Evolutionary conservation across 2,797 vertebrate genomes (phyloP), one percentile per base, ranked within the genome.

Genomic region (Lepilemur septentrionalis): DNA sequence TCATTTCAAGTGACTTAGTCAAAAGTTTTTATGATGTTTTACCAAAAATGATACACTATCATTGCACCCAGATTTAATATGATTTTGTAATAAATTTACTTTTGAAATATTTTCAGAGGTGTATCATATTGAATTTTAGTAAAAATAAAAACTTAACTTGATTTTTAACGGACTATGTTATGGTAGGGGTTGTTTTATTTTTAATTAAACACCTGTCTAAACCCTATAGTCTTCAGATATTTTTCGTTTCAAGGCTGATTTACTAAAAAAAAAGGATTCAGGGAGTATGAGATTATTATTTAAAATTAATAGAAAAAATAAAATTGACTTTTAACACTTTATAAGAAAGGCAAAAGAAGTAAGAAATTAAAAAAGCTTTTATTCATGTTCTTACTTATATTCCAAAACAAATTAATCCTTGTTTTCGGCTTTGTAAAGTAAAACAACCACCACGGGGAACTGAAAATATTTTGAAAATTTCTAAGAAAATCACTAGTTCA

Each of bases 361-460:
- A 76, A 81, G 63, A 4, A 67, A 91, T 41, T 41, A 2, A 69
- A 88, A 35, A 88, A 25, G n/a, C 0, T 14, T 69, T 59, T 65
- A 75, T 55, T 12, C 4, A 72, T 79, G 0, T 55, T 87, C 38
- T 67, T 82, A 4, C 4, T 91, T 82, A 48, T 78, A 87, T 75
- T 91, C 20, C 55, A 81, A 87, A 88, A 85, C 20, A 94, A 78
- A 81, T 32, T 61, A 79, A 76, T 57, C 65, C 2, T 75, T 65
- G 11, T 89, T 94, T 93, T 59, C n/a, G 83, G 72, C n/a, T 69
- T 96, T 22, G 14, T 82, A 78, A 94, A 57, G 5, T 86, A 70
- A 95, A 87, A 69, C 5, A 75, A 35, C 4, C 72, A 23, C 2
- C 7, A 65, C 82, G 3, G 12, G 55, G 63, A 89, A 59, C 2